Percentiles rank a stretch among this genome's conserved stretches.
Evolutionary conservation across 2,113 vertebrate genomes (phyloP).

Genomic region (Campylomormyrus tamandua): DNA sequence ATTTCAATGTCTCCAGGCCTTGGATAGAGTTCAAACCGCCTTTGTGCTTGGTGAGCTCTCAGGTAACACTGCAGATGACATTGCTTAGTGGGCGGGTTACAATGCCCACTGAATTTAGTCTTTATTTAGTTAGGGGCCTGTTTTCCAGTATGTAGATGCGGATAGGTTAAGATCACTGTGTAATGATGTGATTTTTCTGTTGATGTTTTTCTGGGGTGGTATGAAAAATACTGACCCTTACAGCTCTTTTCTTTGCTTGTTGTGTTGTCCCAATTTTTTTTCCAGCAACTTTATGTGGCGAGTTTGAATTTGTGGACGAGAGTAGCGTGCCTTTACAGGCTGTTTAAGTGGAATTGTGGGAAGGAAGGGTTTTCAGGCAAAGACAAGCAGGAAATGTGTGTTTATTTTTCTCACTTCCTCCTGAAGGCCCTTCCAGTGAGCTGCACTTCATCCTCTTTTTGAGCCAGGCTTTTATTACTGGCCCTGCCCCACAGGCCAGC

Average conservation of each 20-base stretch:
- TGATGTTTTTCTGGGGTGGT: background rate
- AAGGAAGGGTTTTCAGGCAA: slow-evolving; percentile 46
- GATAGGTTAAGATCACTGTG: background rate
- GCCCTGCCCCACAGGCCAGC: background rate
- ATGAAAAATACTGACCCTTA: background rate
- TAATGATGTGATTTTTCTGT: background rate
- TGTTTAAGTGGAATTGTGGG: slow-evolving; percentile 37
- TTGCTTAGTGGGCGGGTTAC: background rate
- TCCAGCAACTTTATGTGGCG: background rate
- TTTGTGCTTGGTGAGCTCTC: background rate
- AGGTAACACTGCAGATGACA: background rate
- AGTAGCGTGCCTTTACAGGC: background rate
- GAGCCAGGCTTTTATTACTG: slow-evolving; percentile 38
- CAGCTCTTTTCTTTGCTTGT: background rate
- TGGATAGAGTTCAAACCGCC: slow-evolving; percentile 13
- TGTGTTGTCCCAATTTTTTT: background rate
- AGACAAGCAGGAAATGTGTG: slow-evolving; percentile 64
- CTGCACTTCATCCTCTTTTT: slow-evolving; percentile 38
- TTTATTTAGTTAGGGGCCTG: background rate
- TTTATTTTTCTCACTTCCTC: slow-evolving; percentile 72
- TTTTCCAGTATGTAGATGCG: background rate
- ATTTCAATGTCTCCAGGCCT: slow-evolving; percentile 11
- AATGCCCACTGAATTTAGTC: background rate
- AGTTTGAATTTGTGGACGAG: background rate
- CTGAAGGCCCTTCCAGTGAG: slow-evolving; percentile 49